A percentile compares a stretch with the other conserved stretches of the same genome.
Conservation (phyloP, 2,797 vertebrate genomes). For the Lepilemur septentrionalis region DNA sequence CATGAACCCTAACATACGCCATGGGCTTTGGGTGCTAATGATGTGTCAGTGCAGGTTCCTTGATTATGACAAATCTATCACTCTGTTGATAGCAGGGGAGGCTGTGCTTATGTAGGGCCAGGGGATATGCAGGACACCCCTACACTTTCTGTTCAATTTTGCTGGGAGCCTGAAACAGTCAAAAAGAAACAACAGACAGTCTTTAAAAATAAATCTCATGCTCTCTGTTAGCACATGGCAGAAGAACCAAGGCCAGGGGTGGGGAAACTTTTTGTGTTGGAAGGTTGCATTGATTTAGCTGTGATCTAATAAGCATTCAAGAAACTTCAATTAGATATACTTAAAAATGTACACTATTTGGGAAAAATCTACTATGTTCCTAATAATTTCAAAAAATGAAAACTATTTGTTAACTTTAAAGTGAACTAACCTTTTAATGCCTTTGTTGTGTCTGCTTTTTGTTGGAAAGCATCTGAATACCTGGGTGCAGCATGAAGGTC, state of each 20-base stretch:
- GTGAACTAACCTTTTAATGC: too few relatives aligned
- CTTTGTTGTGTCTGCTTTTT: neutral
- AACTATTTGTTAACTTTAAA: too few relatives aligned
- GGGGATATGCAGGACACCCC: neutral
- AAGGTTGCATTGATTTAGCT: neutral
- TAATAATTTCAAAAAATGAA: neutral
- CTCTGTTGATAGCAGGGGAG: neutral
- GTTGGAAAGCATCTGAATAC: neutral
- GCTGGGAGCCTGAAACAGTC: neutral
- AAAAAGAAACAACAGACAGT: neutral
- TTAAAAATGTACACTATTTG: neutral
- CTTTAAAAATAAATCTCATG: neutral
- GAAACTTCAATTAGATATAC: neutral
- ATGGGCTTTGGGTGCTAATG: neutral
- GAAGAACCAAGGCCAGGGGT: neutral
- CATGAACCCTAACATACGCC: neutral
- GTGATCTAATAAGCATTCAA: neutral
- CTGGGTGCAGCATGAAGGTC: neutral
- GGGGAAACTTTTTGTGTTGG: neutral
- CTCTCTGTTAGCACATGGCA: neutral
- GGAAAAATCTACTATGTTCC: neutral
- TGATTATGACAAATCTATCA: too few relatives aligned
- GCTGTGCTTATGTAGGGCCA: accelerated
- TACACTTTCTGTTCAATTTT: neutral
- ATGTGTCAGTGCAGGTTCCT: neutral